Conservation (phyloP, 2,888 invertebrate genomes). For the Salticus scenicus region DNA sequence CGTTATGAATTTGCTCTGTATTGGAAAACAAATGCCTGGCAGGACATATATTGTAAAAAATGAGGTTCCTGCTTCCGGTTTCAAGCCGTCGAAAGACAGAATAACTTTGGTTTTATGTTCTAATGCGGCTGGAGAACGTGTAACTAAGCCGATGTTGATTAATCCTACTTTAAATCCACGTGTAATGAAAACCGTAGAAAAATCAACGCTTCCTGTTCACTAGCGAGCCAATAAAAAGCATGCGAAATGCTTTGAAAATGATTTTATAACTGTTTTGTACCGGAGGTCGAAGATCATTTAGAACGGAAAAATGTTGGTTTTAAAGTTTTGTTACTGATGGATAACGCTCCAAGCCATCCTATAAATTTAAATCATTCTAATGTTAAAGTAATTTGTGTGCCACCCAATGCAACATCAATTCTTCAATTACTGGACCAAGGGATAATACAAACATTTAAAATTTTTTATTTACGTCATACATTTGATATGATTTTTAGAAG, state of each 20-base stretch:
- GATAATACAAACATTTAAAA: slow-evolving; percentile 37
- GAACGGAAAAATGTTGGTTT: slow-evolving; percentile 25
- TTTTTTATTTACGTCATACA: slow-evolving; percentile 30
- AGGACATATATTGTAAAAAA: background rate
- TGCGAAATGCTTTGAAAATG: slow-evolving; percentile 34
- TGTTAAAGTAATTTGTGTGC: slow-evolving; percentile 43
- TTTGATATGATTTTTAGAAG: slow-evolving; percentile 14
- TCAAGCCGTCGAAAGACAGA: slow-evolving; percentile 38
- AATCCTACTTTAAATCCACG: slow-evolving; percentile 30
- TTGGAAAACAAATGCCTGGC: background rate
- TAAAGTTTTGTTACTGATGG: slow-evolving; percentile 45
- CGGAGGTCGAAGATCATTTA: slow-evolving; percentile 37
- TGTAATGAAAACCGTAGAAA: slow-evolving; percentile 17
- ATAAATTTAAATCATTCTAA: slow-evolving; percentile 30
- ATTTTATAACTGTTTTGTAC: slow-evolving; percentile 37
- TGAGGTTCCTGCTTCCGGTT: slow-evolving; percentile 31
- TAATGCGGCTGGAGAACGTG: slow-evolving; percentile 22
- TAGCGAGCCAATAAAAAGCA: slow-evolving; percentile 37
- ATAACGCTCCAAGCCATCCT: slow-evolving; percentile 40
- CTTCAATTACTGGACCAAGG: slow-evolving; percentile 39
- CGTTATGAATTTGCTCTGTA: background rate
- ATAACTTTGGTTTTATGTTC: slow-evolving; percentile 33
- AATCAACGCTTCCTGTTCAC: slow-evolving; percentile 13
- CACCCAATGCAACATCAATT: slow-evolving; percentile 38
- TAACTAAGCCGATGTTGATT: slow-evolving; percentile 40